These are phyloP conservation scores for Miichthys miiuy DNA, from an alignment of 2,797 vertebrate genomes.

Conservation along the genomic window DNA sequence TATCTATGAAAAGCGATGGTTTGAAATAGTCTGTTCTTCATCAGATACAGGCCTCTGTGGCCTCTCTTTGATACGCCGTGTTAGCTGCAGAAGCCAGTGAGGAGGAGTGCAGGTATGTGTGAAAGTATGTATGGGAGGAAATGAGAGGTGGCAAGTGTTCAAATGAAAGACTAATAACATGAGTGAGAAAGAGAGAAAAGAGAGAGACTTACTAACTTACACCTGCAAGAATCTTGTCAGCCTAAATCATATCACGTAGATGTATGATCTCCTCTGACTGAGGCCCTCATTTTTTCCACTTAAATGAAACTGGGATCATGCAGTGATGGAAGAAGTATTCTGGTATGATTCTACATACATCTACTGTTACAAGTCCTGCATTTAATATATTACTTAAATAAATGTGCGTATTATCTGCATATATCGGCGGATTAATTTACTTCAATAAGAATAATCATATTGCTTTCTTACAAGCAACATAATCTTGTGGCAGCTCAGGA, in stretches of 20 bases:
- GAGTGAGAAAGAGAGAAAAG: neutral
- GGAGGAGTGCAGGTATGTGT: neutral
- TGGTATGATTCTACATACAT: neutral
- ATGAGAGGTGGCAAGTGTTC: constrained; percentile 19
- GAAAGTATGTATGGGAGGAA: constrained; percentile 24
- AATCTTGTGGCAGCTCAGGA: neutral
- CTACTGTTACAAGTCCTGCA: neutral
- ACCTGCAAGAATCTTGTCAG: constrained; percentile 1
- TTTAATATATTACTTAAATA: neutral
- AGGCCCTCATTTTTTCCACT: neutral
- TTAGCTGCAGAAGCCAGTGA: neutral
- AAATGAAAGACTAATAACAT: constrained; percentile 14
- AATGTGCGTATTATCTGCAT: neutral
- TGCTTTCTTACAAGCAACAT: neutral
- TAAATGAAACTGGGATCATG: neutral
- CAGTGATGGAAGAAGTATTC: neutral
- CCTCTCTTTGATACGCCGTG: constrained; percentile 13
- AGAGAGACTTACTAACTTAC: neutral
- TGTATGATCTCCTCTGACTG: neutral
- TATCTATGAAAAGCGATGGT: constrained; percentile 24
- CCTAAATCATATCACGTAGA: neutral
- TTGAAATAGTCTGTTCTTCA: constrained; percentile 26
- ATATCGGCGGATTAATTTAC: too few relatives aligned
- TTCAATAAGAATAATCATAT: too few relatives aligned
- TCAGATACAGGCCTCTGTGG: constrained; percentile 14